Evolutionary conservation across 2,797 vertebrate genomes (phyloP), one percentile per base, ranked within the genome.

Genomic region (Cheirogaleus major): DNA sequence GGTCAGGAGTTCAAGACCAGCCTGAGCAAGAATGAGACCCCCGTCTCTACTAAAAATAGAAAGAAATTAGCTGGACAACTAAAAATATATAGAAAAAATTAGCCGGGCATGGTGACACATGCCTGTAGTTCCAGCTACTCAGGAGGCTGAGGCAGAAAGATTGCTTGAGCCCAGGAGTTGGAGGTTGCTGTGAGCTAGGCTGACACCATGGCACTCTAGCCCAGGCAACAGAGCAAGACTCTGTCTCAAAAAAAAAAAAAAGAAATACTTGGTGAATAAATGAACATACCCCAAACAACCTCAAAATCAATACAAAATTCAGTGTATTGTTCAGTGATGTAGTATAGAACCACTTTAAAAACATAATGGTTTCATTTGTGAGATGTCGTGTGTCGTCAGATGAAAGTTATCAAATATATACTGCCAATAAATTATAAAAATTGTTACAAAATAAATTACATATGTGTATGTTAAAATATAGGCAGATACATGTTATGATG

Each of bases 291-390:
- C 63, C 41, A 84, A 70, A 87, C 23, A 91, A 93, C 15, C 23
- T 85, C 38, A 78, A 82, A 73, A 84, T 92, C 32, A 79, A 52
- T 79, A 82, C 20, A 91, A 93, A 95, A 57, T 82, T 90, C 8
- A 88, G 78, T 22, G 41, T 35, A 57, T 61, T 38, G 6, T 55
- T 95, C 32, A 65, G 22, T 41, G 41, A 84, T 67, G 8, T 81
- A 57, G 9, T 35, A 84, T 27, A 81, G 80, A 83, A 78, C 4
- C 18, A 38, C 14, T 78, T 43, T 38, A 93, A 78, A 52, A 59
- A 80, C 43, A 70, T n/a, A 43, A n/a, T n/a, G 20, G 41, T 87
- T 43, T 90, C 72, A 88, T 76, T 95, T 93, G 43, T 91, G 81
- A 88, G 57, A 55, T 69, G 48, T 48, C 72, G 5, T n/a, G 35